phyloP scores from a whole-genome alignment of 1,140 invertebrate genomes.

The Stegodyphus dumicola region DNA sequence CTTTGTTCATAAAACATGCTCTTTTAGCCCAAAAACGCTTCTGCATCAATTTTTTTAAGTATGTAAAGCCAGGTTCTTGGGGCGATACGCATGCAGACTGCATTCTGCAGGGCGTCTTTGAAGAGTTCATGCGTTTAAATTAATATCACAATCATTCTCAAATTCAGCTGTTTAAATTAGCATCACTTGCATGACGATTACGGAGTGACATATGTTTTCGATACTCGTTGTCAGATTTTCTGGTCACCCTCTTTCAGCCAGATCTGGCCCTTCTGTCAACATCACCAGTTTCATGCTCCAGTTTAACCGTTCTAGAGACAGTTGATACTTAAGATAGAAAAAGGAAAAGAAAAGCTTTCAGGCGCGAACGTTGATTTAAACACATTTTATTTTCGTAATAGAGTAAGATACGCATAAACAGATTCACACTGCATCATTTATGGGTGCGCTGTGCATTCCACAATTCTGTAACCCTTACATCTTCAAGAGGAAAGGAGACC shows the following conservation, averaged over 20 bases:
- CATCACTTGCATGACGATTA: neutral
- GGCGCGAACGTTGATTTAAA: no score
- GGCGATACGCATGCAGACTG: neutral
- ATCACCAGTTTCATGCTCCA: neutral
- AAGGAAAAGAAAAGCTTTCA: no score
- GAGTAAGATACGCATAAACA: no score
- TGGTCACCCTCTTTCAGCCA: neutral
- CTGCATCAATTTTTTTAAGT: no score
- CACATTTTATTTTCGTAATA: no score
- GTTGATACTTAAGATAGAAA: neutral
- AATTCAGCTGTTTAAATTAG: neutral
- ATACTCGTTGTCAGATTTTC: neutral
- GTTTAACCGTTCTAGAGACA: neutral
- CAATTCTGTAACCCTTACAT: no score
- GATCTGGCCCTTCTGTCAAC: neutral
- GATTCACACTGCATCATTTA: no score
- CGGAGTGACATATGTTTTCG: neutral
- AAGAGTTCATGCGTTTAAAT: neutral
- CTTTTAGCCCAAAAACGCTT: neutral
- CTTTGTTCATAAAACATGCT: neutral
- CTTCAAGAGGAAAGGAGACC: no score
- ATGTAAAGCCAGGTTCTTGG: slow-evolving; percentile 6
- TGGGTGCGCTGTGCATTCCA: no score
- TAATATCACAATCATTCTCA: neutral
- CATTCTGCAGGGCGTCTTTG: neutral